Conservation (phyloP, 2,888 invertebrate species). For the Spicauda simplicius region DNA sequence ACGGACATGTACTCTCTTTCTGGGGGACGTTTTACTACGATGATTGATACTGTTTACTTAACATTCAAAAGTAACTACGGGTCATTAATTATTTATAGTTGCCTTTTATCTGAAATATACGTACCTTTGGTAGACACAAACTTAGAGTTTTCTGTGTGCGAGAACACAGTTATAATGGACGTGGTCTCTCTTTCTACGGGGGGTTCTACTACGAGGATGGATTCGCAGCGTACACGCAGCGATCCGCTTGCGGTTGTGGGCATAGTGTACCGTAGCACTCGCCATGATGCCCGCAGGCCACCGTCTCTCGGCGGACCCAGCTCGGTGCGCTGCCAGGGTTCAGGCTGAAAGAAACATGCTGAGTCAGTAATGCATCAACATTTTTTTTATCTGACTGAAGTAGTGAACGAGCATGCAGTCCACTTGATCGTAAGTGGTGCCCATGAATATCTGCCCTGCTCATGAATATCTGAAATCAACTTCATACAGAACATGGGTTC, state of each 20-base stretch:
- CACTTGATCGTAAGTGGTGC: too few species aligned
- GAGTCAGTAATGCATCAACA: too few species aligned
- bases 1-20: constrained; percentile 61
- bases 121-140: constrained; percentile 73
- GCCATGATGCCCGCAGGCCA: constrained; percentile 73
- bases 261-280: constrained; percentile 65
- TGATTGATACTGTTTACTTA: constrained; percentile 48
- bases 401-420: too few species aligned
- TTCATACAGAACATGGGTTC: too few species aligned
- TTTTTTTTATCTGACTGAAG: too few species aligned
- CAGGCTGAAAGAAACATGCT: constrained; percentile 56
- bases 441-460: too few species aligned
- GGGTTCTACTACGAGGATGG: constrained; percentile 68
- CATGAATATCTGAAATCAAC: too few species aligned
- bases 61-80: too few species aligned
- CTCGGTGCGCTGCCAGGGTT: constrained; percentile 75
- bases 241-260: constrained; percentile 69
- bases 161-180: constrained; percentile 69
- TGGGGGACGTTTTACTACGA: constrained; percentile 72
- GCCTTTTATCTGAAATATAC: constrained; percentile 25
- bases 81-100: not conserved
- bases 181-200: constrained; percentile 67
- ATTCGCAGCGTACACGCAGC: constrained; percentile 72
- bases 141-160: constrained; percentile 75
- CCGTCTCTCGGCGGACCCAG: constrained; percentile 62